Base-by-base conservation (phyloP, 2,113 vertebrate genomes). In the Macrotus californicus region DNA sequence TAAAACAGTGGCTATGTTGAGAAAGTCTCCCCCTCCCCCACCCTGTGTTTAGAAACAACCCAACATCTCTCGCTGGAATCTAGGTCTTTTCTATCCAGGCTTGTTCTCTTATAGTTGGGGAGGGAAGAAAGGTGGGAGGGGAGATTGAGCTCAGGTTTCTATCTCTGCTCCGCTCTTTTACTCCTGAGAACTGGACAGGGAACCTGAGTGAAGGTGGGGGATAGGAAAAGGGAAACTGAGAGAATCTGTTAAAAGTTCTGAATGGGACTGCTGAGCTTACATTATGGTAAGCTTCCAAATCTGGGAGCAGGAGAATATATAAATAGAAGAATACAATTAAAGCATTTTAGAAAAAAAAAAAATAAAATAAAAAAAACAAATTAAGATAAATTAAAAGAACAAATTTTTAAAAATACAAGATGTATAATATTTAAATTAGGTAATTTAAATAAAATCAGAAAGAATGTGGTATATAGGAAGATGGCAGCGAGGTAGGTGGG, bases 271-370 rank as follows among this genome's bases (percentile, higher is more conserved):
- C 56, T 93, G 93, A 89, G 87, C 77, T 34, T 75, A 56, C 12
- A 94, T 96, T 94, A 95, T 95, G 82, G 94, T 96, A 64, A 96
- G 94, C 54, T 29, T 94, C 81, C 93, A 90, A 85, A 88, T 88
- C 26, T 69, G 85, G 90, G 48, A 75, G 92, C 77, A 94, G 59
- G 54, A 96, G 81, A 95, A 95, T 93, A 43, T 89, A 39, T 92
- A 77, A 66, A 96, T 31, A 86, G 22, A 89, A 96, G 66, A 96
- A 95, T 97, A 96, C 97, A 97, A 73, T 67, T 31, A 94, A 97
- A 95, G 46, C 59, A 91, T 75, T 75, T 75, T 7, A 24, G 41
- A 41, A 73, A 73, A 24, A 73, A 24, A 73, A 73, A 73, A 29
- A 29, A 18, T 16, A 48, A 75, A 75, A 75, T 14, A 75, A 18